phyloP scores from a whole-genome alignment of 2,888 invertebrate genomes.

The Drosophila incognita region DNA sequence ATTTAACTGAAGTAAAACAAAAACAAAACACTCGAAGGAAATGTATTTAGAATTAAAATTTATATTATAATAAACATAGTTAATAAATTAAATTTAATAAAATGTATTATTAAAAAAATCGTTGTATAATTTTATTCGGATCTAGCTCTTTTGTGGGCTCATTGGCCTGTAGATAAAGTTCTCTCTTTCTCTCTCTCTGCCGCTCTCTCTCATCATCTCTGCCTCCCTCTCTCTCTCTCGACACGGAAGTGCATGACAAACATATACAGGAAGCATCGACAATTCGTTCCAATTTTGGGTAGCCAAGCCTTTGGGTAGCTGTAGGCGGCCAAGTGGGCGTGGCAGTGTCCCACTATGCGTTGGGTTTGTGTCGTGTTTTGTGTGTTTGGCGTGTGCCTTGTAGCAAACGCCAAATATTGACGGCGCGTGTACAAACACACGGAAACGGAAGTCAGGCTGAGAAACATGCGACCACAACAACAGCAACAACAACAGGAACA shows the following conservation, averaged over 20 bases:
- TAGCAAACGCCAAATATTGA: conserved; percentile 75
- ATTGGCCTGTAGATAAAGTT: conserved; percentile 29
- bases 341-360: neutral
- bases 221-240: neutral
- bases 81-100: conserved; percentile 81
- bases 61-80: conserved; percentile 62
- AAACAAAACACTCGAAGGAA: conserved; percentile 45
- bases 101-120: conserved; percentile 75
- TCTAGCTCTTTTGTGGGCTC: conserved; percentile 3
- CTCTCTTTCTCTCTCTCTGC: neutral
- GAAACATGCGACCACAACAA: conserved; percentile 70
- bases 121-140: neutral
- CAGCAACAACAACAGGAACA: conserved; percentile 34
- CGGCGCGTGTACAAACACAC: conserved; percentile 75
- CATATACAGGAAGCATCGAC: conserved; percentile 28
- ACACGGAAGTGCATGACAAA: conserved; percentile 21
- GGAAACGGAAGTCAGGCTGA: conserved; percentile 73
- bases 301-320: conserved; percentile 54
- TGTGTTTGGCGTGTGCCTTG: conserved; percentile 64
- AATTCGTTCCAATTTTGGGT: conserved; percentile 58
- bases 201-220: neutral
- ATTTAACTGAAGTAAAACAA: conserved; percentile 58
- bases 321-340: conserved; percentile 46
- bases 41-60: conserved; percentile 57
- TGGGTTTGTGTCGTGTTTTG: conserved; percentile 25